A percentile compares a stretch with the other conserved stretches of the same genome.
phyloP scores from a whole-genome alignment of 2,113 vertebrate species.

The Siniperca chuatsi region DNA sequence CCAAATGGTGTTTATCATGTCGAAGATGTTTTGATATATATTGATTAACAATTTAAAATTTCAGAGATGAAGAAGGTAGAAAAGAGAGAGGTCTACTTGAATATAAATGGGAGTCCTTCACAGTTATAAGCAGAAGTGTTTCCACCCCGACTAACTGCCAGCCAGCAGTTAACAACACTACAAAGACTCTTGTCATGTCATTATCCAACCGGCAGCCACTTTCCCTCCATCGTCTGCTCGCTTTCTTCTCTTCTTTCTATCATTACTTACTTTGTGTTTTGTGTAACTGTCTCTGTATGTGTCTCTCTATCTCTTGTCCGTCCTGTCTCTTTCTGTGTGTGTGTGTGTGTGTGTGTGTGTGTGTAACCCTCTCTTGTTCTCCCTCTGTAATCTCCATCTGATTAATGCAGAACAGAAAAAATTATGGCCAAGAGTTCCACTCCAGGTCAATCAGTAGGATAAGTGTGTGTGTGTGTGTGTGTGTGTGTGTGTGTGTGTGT shows the following conservation, averaged over 20 bases:
- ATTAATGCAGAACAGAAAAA: slow-evolving; percentile 29
- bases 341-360: not conserved
- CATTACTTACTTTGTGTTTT: not conserved
- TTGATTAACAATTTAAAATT: not conserved
- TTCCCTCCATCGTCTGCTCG: not conserved
- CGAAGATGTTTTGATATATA: not conserved
- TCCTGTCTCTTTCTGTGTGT: too few relatives aligned
- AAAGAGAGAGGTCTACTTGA: slow-evolving; percentile 10
- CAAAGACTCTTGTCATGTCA: slow-evolving; percentile 33
- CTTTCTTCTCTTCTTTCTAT: not conserved
- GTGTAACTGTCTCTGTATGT: not conserved
- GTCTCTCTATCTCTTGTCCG: not conserved
- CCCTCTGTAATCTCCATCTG: slow-evolving; percentile 37
- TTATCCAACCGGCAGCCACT: slow-evolving; percentile 46
- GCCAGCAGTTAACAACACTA: slow-evolving; percentile 48
- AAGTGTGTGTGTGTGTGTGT: not conserved
- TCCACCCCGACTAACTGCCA: slow-evolving; percentile 45
- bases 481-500: not conserved
- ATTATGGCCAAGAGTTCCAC: slow-evolving; percentile 22
- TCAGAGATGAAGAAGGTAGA: not conserved
- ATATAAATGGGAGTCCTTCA: slow-evolving; percentile 53
- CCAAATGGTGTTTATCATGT: not conserved
- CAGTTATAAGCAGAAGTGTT: slow-evolving; percentile 52
- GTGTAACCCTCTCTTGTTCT: not conserved
- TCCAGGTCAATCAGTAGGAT: slow-evolving; percentile 19